Conservation (phyloP, 2,888 invertebrate genomes). For the Watsonalla binaria region DNA sequence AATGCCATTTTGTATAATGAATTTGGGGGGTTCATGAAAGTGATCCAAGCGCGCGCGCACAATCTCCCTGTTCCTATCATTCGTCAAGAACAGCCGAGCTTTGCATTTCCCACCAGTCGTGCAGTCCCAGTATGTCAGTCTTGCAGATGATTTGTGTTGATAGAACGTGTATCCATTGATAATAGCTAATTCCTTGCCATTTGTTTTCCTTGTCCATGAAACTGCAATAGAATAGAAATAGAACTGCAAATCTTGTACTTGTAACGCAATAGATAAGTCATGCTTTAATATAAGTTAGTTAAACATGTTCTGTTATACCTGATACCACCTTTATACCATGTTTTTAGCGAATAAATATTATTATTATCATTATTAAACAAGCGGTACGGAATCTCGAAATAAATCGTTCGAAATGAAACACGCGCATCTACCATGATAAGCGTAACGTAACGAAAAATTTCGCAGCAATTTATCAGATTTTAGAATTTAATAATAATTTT, state of each 20-base stretch:
- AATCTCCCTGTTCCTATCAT: slow-evolving; percentile 7
- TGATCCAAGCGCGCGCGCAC: slow-evolving; percentile 14
- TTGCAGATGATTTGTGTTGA: not conserved
- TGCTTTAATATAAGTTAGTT: too few relatives aligned
- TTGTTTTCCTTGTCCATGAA: not conserved
- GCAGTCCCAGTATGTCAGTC: slow-evolving; percentile 7
- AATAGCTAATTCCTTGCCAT: not conserved
- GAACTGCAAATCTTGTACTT: not conserved
- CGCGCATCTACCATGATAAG: too few relatives aligned
- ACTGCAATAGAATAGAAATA: not conserved
- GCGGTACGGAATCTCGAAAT: too few relatives aligned
- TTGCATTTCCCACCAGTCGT: not conserved
- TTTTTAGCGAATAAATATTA: too few relatives aligned
- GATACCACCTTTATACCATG: too few relatives aligned
- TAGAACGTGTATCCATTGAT: not conserved
- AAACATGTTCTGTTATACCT: too few relatives aligned
- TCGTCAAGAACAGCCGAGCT: not conserved
- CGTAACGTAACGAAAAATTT: too few relatives aligned
- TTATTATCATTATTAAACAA: too few relatives aligned
- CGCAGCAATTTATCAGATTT: too few relatives aligned
- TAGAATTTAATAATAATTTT: too few relatives aligned
- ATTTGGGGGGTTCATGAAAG: slow-evolving; percentile 8
- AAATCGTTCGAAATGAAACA: too few relatives aligned
- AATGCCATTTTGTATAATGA: not conserved
- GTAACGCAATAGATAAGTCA: too few relatives aligned